A percentile compares a stretch with the other conserved stretches of the same genome.
These are phyloP conservation scores for Tenualosa ilisha DNA, from an alignment of 2,797 vertebrate genomes.

Conservation along the genomic window DNA sequence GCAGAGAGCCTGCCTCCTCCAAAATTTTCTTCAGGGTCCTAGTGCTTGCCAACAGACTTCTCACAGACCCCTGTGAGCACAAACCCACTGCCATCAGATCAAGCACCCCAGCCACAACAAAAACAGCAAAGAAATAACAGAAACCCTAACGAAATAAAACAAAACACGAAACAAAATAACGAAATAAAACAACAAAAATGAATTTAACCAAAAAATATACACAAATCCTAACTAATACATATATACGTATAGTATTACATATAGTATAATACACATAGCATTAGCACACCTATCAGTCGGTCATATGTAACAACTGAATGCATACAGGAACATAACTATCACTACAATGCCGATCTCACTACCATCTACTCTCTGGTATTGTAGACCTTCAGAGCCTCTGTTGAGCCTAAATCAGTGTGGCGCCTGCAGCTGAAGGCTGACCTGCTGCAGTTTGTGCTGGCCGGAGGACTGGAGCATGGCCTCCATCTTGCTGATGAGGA, in stretches of 20 bases:
- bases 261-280: background rate
- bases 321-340: too few relatives aligned
- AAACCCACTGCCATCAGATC: background rate
- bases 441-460: slow-evolving; percentile 51
- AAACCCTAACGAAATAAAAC: background rate
- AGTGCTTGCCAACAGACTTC: slow-evolving; percentile 69
- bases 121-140: background rate
- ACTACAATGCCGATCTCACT: too few relatives aligned
- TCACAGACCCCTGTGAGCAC: slow-evolving; percentile 43
- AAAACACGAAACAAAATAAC: background rate
- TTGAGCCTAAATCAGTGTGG: too few relatives aligned
- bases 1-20: slow-evolving; percentile 76
- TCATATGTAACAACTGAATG: too few relatives aligned
- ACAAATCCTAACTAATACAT: too few relatives aligned
- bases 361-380: too few relatives aligned
- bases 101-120: background rate
- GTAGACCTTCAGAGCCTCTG: too few relatives aligned
- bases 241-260: too few relatives aligned
- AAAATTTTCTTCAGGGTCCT: slow-evolving; percentile 73
- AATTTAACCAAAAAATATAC: too few relatives aligned
- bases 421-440: slow-evolving; percentile 35
- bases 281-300: too few relatives aligned
- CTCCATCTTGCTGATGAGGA: slow-evolving; percentile 74
- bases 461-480: slow-evolving; percentile 55
- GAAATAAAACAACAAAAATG: too few relatives aligned